Base-by-base conservation (phyloP, 64 coral and sea anemone species). In the Actinia equina region DNA sequence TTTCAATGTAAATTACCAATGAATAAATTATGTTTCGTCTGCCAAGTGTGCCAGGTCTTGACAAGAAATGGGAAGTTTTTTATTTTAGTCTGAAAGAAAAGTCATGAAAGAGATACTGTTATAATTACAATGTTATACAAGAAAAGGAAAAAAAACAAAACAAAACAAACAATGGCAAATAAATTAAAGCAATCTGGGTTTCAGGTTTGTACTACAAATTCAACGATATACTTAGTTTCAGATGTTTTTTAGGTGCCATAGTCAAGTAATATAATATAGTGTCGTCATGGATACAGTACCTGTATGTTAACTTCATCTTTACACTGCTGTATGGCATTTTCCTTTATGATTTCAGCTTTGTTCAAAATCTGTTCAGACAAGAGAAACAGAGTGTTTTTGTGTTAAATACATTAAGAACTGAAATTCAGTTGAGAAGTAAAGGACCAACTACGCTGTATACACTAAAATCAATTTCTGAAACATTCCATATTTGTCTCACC, bases 1-100 rank as follows among this genome's bases (percentile, higher is more conserved):
- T 37, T 0, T 37, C 0, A 37, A 37, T 37, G 30, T 37, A 58
- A n/a, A 62, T 45, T 87, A 96, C 94, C 94, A 42, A 96, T 96
- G 79, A 96, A 96, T 65, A 96, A 87, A 80, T 96, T 96, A 84
- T 96, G 94, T 65, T 96, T 96, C 60, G 94, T 96, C 85, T 96
- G 94, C 94, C 94, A 96, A 41, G 94, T 96, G 77, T 96, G 91
- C 88, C 88, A 96, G 45, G 89, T 93, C 82, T 93, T 96, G 6
- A 96, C 94, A 1, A 96, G 85, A 91, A 96, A 96, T 53, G 91
- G 94, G 60, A 96, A 96, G 7, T 92, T 55, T 7, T 87, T 79
- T 56, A 96, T 87, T 88, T 96, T 93, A 57, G 80, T 87, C 94
- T 96, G 94, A 13, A 71, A 88, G 16, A 37, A 17, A 71, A 77